Evolutionary conservation across 2,797 vertebrate genomes (phyloP).

Genomic region (Neopelma chrysocephalum): DNA sequence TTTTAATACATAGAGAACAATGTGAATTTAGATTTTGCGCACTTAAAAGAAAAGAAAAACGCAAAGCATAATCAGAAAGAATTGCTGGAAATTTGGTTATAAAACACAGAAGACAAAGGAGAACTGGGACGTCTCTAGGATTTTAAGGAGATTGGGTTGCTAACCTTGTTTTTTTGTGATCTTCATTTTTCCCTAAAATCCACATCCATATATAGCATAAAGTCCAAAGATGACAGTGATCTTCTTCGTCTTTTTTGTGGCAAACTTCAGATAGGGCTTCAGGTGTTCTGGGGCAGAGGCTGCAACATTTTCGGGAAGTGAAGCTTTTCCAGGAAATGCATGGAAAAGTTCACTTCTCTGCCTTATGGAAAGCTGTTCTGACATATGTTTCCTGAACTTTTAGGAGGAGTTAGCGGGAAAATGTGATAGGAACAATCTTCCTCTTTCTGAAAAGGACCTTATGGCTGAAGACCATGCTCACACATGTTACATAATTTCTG

Average conservation of each 20-base stretch:
- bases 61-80: neutral
- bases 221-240: neutral
- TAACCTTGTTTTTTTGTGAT: neutral
- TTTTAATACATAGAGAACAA: neutral
- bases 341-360: neutral
- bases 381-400: neutral
- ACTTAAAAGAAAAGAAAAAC: neutral
- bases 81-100: neutral
- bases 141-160: neutral
- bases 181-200: neutral
- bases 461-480: neutral
- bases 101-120: neutral
- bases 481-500: constrained; percentile 3
- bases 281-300: neutral
- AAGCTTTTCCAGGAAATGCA: neutral
- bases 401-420: neutral
- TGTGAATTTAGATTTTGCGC: neutral
- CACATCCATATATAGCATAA: neutral
- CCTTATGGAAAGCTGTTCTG: neutral
- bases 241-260: neutral
- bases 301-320: neutral
- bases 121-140: neutral
- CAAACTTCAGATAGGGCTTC: neutral
- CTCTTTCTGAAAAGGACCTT: neutral
- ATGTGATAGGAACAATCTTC: neutral